phyloP scores from a whole-genome alignment of 1,140 invertebrate species.

The Stegodyphus dumicola region DNA sequence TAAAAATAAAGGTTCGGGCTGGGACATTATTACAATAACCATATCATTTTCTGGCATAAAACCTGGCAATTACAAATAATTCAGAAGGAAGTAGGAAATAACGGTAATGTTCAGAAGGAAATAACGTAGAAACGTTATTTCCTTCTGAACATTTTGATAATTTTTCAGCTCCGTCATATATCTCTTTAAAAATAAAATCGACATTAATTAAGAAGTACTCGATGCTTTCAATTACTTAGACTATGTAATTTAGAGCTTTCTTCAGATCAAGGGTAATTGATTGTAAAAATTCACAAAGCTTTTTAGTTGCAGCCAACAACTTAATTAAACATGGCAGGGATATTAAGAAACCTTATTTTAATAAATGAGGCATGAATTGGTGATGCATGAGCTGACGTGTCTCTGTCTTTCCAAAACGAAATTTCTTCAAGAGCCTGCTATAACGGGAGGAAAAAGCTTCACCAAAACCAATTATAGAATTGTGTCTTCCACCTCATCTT shows the following conservation, averaged over 20 bases:
- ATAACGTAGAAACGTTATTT: too few species aligned
- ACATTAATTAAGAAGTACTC: not conserved
- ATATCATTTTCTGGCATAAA: not conserved
- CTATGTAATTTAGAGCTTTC: not conserved
- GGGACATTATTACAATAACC: not conserved
- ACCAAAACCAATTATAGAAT: not conserved
- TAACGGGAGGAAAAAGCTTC: not conserved
- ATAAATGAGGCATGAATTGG: not conserved
- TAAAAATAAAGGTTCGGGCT: not conserved
- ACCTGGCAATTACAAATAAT: not conserved
- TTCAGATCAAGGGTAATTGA: too few species aligned
- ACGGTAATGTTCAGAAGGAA: too few species aligned
- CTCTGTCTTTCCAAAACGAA: not conserved
- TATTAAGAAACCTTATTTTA: not conserved
- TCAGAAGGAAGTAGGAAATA: too few species aligned
- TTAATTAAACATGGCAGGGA: not conserved
- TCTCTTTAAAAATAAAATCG: not conserved
- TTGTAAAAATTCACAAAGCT: not conserved
- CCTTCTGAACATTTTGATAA: not conserved
- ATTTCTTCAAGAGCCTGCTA: not conserved
- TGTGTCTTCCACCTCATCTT: not conserved
- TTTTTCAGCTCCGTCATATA: not conserved
- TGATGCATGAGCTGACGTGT: not conserved
- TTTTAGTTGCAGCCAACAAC: not conserved
- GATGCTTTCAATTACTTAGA: not conserved